Evolutionary conservation across 2,888 invertebrate species (phyloP).

Genomic region (Eilema griseolum): DNA sequence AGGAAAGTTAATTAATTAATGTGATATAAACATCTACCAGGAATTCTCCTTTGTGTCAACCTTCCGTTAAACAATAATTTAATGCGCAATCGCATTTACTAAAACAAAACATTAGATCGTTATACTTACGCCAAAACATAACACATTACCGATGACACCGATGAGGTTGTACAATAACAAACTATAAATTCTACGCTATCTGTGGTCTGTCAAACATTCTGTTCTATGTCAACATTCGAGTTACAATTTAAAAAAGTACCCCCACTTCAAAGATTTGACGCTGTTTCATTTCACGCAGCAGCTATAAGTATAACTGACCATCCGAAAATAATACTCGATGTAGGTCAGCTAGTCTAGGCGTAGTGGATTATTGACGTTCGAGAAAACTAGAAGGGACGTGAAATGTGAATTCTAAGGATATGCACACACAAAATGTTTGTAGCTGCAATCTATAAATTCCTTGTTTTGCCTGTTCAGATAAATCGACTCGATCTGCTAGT

Average conservation of each 20-base stretch:
- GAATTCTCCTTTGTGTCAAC: neutral
- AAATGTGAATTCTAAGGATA: constrained; percentile 27
- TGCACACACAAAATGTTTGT: neutral
- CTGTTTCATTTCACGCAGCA: constrained; percentile 54
- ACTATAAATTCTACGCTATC: constrained; percentile 45
- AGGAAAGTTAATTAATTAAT: neutral
- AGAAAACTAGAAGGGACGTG: constrained; percentile 34
- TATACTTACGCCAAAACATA: constrained; percentile 25
- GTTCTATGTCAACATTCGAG: constrained; percentile 41
- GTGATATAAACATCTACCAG: neutral
- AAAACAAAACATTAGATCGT: constrained; percentile 22
- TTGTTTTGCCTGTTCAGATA: neutral
- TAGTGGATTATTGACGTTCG: constrained; percentile 52
- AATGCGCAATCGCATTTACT: neutral
- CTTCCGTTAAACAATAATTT: neutral
- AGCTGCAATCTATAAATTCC: neutral
- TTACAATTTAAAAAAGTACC: neutral
- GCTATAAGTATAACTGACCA: constrained; percentile 46
- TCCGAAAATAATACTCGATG: constrained; percentile 65
- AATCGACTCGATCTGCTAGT: neutral
- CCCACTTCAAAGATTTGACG: constrained; percentile 48
- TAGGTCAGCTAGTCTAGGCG: constrained; percentile 65
- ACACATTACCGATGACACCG: constrained; percentile 20
- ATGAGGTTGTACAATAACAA: constrained; percentile 38
- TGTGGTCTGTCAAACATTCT: constrained; percentile 47